Evolutionary conservation across 1,140 invertebrate species (phyloP), one percentile per base, ranked within the genome.

Genomic region (Halesus radiatus): DNA sequence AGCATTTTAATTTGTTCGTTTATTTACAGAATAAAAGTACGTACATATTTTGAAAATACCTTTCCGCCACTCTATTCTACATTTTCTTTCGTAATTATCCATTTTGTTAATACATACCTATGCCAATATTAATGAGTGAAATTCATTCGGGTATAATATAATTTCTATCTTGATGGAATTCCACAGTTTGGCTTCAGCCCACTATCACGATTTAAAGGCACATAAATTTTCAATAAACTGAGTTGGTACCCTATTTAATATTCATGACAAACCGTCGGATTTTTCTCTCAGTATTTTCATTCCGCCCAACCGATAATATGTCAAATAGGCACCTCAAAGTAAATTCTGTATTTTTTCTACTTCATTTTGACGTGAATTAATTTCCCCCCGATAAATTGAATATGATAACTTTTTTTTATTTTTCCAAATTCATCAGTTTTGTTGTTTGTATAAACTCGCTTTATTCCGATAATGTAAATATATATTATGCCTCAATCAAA

Each of bases 191-290:
- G 37, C 37, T 32, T 22, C 26, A 22, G 22, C 8, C 62, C 16
- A 32, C 62, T 26, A 32, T 66, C 16, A 18, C 20, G 3, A 52
- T 72, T 72, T 53, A 72, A 72, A 72, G 26, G 68, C 45, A 20
- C 50, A 72, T 54, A 72, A 72, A 53, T 72, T n/a, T 72, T 53
- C 68, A 53, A 72, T 32, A 29, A 29, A 66, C 62, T 45, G 37
- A 13, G 54, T n/a, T 60, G 29, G 68, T 13, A 45, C 37, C 37
- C 18, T 72, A 72, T 72, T 72, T 72, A 72, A 72, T 72, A 72
- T 72, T 72, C 68, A 72, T 52, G 50, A 26, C 68, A 50, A 50
- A 72, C 68, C 45, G 37, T 53, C 68, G 20, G 20, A 53, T 72
- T 72, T 52, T 53, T 50, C 45, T 72, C 54, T 53, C 68, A 16